Base-by-base conservation (phyloP, 1,140 invertebrate genomes). In the Euura lappo region DNA sequence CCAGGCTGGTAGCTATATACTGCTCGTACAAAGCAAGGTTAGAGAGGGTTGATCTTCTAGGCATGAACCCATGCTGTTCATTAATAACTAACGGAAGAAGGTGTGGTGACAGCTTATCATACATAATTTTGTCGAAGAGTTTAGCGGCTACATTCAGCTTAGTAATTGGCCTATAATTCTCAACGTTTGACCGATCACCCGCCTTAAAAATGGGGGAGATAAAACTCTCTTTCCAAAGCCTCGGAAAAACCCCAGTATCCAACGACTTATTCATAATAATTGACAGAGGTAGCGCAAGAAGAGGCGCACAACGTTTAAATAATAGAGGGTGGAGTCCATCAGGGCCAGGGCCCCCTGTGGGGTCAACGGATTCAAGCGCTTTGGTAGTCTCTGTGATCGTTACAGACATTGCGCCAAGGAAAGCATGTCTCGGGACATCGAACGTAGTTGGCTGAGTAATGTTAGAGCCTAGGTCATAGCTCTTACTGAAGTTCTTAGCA, bases 231-330 rank as follows among this genome's bases (percentile, higher is more conserved):
- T 51, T 51, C 47, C 6, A 11, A 51, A 51, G 47, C 11, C 11
- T 51, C 47, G 47, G 11, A 51, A 51, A 51, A 51, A 51, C 11
- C 6, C 47, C 47, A 51, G 47, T 51, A 51, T 51, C 47, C 47
- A 51, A 51, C 0, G 1, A 11, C 11, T 51, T 51, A 51, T 51
- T 51, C 47, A 51, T 51, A 51, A 51, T 51, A 51, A 51, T 51
- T 51, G 47, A 51, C 11, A 51, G 47, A 11, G 47, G 47, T 51
- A 51, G 47, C 47, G 47, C 47, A 7, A 51, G 11, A 51, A 51
- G 47, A 51, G 47, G 11, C 47, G 47, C 47, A 51, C 47, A 51
- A 51, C 47, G 47, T 51, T 51, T 51, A 51, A 51, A 51, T 51
- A 51, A 51, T 51, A 51, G 11, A 51, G 47, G 47, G n/a, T n/a